These are phyloP conservation scores for Psylliodes chrysocephalus DNA, from an alignment of 2,888 invertebrate genomes.

Conservation along the genomic window DNA sequence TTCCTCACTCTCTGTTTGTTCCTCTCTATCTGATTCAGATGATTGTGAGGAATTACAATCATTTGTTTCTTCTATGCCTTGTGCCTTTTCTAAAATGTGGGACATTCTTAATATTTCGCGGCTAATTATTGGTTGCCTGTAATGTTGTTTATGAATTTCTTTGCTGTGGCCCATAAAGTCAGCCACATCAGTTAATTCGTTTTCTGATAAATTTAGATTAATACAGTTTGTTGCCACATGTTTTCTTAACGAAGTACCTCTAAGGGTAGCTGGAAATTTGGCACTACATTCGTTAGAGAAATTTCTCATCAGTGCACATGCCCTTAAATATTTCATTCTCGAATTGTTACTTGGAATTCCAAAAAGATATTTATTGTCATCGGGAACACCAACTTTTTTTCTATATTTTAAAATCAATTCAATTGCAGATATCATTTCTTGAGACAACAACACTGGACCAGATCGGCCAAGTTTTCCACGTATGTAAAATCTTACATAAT, in stretches of 20 bases:
- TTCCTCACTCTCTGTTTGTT: too few species aligned
- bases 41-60: too few species aligned
- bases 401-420: slow-evolving; percentile 20
- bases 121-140: not conserved
- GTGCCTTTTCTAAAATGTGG: not conserved
- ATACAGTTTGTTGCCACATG: not conserved
- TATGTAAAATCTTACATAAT: not conserved
- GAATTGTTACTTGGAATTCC: slow-evolving; percentile 14
- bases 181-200: not conserved
- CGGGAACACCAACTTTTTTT: slow-evolving; percentile 26
- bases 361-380: slow-evolving; percentile 26
- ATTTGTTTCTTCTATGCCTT: too few species aligned
- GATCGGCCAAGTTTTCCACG: not conserved
- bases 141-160: not conserved
- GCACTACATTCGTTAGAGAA: not conserved
- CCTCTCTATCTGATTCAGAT: too few species aligned
- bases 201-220: not conserved
- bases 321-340: slow-evolving; percentile 38
- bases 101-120: not conserved
- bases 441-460: not conserved
- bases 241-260: not conserved
- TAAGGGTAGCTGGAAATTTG: not conserved
- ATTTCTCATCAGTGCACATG: not conserved
- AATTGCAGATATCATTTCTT: too few species aligned
- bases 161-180: not conserved